phyloP scores from a whole-genome alignment of 2,888 invertebrate genomes.

The Chrysomela aeneicollis region DNA sequence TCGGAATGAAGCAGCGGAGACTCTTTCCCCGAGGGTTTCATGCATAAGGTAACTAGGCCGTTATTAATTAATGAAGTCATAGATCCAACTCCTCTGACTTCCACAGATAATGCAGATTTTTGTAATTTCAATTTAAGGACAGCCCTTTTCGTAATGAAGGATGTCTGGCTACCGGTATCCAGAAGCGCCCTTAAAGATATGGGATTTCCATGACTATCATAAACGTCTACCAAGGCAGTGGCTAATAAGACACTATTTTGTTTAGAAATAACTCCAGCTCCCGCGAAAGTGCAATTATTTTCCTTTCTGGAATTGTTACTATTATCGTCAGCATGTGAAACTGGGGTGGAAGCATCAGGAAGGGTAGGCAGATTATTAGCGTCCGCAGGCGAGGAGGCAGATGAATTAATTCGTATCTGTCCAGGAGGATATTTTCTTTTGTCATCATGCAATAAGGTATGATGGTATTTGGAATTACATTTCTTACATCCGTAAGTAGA shows the following conservation, averaged over 20 bases:
- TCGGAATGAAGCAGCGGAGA: not conserved
- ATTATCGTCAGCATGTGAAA: too few species aligned
- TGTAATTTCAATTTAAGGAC: not conserved
- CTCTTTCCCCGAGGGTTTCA: not conserved
- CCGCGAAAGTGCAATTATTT: too few species aligned
- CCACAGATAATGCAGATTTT: not conserved
- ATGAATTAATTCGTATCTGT: too few species aligned
- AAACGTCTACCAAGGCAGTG: not conserved
- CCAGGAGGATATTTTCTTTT: not conserved
- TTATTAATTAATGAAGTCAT: not conserved
- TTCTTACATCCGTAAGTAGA: conserved; percentile 1
- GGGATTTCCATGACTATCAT: not conserved
- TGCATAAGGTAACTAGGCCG: not conserved
- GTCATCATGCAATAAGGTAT: not conserved
- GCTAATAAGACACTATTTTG: not conserved
- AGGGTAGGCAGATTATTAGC: too few species aligned
- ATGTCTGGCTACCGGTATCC: not conserved
- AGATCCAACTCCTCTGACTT: not conserved
- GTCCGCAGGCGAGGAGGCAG: too few species aligned
- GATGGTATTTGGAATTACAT: not conserved
- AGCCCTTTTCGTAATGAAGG: not conserved
- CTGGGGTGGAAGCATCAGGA: too few species aligned
- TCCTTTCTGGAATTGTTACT: too few species aligned
- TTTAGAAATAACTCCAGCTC: not conserved
- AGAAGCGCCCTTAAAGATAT: not conserved